Evolutionary conservation across 2,113 vertebrate genomes (phyloP), one percentile per base, ranked within the genome.

Genomic region (Theropithecus gelada): DNA sequence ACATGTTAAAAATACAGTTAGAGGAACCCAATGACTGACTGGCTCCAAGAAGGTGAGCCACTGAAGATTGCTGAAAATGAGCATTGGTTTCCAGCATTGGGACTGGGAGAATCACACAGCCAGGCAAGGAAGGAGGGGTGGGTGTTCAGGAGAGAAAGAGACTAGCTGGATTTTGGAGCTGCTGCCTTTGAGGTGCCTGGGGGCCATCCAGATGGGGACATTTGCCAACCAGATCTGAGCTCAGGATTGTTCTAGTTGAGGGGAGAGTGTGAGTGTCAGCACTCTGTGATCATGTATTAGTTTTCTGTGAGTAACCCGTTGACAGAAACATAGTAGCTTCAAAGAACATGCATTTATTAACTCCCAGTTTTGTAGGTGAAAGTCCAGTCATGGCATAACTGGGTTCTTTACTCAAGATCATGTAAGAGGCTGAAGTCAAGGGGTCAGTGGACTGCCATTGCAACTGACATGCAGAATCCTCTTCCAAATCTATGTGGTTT

Each of bases 1-100:
- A 25, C 6, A 7, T 45, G 38, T 17, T 50, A 20, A 52, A 85
- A 16, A 52, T 30, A 40, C 45, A 43, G 25, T 22, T 18, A 45
- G 2, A 40, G 5, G 48, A 23, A 55, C 22, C 35, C 0, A 1
- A 0, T 11, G 76, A 18, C 52, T 32, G 5, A 9, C 1, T 6
- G 32, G 17, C n/a, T 50, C 1, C 6, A 18, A 82, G 18, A 79
- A 66, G 23, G 8, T 6, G 38, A 64, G 38, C 5, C 32, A 12
- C 6, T 23, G 22, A 50, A n/a, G 22, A 82, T 6, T 43, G 4
- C 55, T 9, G 64, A 64, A 22, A 17, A 32, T 11, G 14, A 68
- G 8, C 22, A 2, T 1, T 18, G 2, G 11, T n/a, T 83, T 88
- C 59, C 40, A 61, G 79, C 20, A 0, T 8, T 0, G 32, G 9